phyloP scores from a whole-genome alignment of 2,888 invertebrate genomes.

The Caenorhabditis panamensis region DNA sequence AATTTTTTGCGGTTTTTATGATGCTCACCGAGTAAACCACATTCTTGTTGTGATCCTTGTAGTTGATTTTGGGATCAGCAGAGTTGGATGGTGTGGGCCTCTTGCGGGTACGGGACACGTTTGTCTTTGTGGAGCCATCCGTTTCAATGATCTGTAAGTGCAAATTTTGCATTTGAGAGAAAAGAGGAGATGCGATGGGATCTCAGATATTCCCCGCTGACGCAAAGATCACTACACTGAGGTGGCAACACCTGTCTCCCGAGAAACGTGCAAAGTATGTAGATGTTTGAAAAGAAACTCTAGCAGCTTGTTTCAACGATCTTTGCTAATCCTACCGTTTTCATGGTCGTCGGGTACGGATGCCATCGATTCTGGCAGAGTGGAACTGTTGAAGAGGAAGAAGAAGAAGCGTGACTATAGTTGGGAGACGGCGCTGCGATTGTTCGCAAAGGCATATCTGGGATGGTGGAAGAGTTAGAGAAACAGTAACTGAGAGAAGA shows the following conservation, averaged over 20 bases:
- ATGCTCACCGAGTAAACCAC: constrained; percentile 70
- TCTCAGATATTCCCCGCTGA: not conserved
- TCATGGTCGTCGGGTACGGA: constrained; percentile 13
- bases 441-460: constrained; percentile 50
- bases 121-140: constrained; percentile 17
- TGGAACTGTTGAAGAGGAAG: no score
- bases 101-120: constrained; percentile 25
- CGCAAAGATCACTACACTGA: constrained; percentile 42
- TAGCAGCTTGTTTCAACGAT: constrained; percentile 5
- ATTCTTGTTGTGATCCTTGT: constrained; percentile 74
- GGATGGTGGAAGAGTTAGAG: not conserved
- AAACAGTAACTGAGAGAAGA: not conserved
- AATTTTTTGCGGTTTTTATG: constrained; percentile 16
- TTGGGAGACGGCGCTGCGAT: constrained; percentile 30
- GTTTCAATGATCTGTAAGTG: constrained; percentile 61
- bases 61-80: constrained; percentile 59
- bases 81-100: constrained; percentile 57
- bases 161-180: no score
- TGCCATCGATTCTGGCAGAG: constrained; percentile 27
- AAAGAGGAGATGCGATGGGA: not conserved
- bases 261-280: constrained; percentile 32
- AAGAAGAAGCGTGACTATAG: constrained; percentile 15
- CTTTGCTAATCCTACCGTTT: constrained; percentile 16
- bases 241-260: constrained; percentile 33
- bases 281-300: no score